Evolutionary conservation across 2,888 invertebrate genomes (phyloP).

Genomic region (Sesia apiformis): DNA sequence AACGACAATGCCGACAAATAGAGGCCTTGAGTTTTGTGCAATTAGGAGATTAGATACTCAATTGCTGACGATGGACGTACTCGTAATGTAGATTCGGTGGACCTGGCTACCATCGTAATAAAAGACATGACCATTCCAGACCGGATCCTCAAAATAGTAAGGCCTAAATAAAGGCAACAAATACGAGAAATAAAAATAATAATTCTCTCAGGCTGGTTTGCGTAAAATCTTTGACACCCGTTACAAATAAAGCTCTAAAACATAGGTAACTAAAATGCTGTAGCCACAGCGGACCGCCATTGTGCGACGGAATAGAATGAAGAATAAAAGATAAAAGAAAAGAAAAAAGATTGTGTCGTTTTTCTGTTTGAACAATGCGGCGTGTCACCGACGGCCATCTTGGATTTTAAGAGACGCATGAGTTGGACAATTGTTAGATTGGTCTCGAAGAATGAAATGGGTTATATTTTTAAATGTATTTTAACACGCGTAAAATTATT

Average conservation of each 20-base stretch:
- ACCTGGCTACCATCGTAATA: background rate
- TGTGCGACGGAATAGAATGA: conserved; percentile 46
- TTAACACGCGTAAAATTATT: no score
- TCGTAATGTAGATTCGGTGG: background rate
- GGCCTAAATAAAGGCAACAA: no score
- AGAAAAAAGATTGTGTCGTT: conserved; percentile 66
- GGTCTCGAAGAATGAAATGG: background rate
- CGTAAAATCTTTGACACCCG: conserved; percentile 5
- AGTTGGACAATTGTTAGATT: conserved; percentile 8
- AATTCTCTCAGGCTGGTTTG: no score
- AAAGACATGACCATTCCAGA: no score
- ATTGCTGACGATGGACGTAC: conserved; percentile 12
- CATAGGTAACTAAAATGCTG: conserved; percentile 61
- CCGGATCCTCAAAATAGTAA: no score
- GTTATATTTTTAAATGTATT: no score
- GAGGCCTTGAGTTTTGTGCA: conserved; percentile 55
- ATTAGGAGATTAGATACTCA: conserved; percentile 51
- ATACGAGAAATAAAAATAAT: no score
- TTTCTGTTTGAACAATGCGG: conserved; percentile 68
- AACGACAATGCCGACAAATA: conserved; percentile 29
- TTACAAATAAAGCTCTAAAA: conserved; percentile 18
- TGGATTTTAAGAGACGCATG: conserved; percentile 17
- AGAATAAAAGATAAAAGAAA: conserved; percentile 45
- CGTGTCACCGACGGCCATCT: conserved; percentile 68
- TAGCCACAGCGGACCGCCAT: conserved; percentile 58